Conservation (phyloP, 2,797 vertebrate species). For the Adelosebastes latens region DNA sequence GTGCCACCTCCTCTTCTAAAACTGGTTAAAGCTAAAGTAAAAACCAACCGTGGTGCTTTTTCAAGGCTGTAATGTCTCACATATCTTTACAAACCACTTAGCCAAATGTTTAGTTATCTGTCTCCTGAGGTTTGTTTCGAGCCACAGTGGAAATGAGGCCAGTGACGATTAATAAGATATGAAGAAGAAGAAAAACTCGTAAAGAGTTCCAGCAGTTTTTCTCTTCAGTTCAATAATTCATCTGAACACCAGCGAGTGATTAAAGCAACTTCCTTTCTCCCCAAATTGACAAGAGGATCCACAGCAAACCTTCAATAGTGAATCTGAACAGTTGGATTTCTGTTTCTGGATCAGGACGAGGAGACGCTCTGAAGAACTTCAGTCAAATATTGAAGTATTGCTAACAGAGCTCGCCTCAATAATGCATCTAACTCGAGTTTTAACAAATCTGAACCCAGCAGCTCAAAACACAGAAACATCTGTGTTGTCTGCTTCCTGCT, state of each 20-base stretch:
- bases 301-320: neutral
- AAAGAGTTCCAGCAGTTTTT: constrained; percentile 15
- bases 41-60: neutral
- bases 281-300: neutral
- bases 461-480: neutral
- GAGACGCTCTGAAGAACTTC: neutral
- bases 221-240: constrained; percentile 40
- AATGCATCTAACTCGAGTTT: neutral
- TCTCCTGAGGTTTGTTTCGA: neutral
- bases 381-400: neutral
- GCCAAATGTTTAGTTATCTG: neutral
- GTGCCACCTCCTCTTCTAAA: neutral
- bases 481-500: neutral
- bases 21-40: neutral
- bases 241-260: neutral
- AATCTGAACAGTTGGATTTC: neutral
- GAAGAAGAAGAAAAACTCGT: neutral
- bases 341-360: neutral
- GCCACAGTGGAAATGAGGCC: constrained; percentile 1
- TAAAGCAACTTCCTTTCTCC: neutral
- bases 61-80: neutral
- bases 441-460: neutral
- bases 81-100: neutral
- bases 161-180: neutral
- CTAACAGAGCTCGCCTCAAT: neutral